Evolutionary conservation across 2,888 invertebrate genomes (phyloP).

Genomic region (Parthenolecanium corni): DNA sequence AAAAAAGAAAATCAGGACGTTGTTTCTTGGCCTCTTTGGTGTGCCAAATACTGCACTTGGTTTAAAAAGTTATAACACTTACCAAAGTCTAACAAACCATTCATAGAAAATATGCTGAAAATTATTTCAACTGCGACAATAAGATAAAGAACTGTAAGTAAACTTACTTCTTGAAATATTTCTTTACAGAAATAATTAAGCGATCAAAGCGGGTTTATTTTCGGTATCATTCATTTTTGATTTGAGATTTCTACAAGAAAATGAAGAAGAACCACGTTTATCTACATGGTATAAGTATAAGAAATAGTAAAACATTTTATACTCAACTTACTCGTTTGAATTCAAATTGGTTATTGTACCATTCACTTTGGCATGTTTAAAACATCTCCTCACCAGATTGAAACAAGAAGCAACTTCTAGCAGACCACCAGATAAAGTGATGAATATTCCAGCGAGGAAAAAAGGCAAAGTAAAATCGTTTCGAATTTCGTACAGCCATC

Average conservation of each 20-base stretch:
- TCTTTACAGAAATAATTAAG: not conserved
- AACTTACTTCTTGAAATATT: no score
- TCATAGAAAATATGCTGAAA: no score
- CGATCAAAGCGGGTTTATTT: constrained; percentile 2
- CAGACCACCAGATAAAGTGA: constrained; percentile 59
- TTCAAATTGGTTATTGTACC: constrained; percentile 10
- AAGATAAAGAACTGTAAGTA: no score
- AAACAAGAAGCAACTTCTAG: constrained; percentile 37
- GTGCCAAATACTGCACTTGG: no score
- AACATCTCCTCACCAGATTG: not conserved
- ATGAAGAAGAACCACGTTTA: not conserved
- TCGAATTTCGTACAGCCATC: constrained; percentile 69
- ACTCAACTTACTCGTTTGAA: constrained; percentile 15
- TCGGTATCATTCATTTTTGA: constrained; percentile 10
- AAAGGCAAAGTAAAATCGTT: constrained; percentile 66
- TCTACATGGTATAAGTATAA: not conserved
- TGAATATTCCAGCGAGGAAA: constrained; percentile 68
- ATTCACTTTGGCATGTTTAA: not conserved
- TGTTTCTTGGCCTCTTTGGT: no score
- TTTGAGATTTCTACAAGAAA: constrained; percentile 10
- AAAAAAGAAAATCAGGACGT: no score
- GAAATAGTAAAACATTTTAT: not conserved
- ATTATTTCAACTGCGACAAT: no score
- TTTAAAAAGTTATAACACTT: no score
- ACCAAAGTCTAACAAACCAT: no score